These are phyloP conservation scores for Isoperla grammatica DNA, from an alignment of 2,888 invertebrate species.

Conservation along the genomic window DNA sequence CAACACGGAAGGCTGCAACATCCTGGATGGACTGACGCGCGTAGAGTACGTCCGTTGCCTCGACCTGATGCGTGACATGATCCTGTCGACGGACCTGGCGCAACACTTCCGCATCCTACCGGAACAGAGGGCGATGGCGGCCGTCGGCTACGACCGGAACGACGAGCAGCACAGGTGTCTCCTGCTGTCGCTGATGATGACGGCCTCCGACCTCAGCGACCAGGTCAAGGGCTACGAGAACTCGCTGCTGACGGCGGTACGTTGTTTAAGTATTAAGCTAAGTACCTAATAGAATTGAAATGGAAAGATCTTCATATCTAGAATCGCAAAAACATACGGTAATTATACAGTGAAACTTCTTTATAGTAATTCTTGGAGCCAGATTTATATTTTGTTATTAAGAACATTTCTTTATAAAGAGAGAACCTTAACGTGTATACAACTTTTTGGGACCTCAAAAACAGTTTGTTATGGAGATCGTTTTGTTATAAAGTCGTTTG, in stretches of 20 bases:
- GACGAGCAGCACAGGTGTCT: constrained; percentile 41
- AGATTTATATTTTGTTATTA: too few species aligned
- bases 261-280: neutral
- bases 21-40: constrained; percentile 63
- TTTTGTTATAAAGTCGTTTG: too few species aligned
- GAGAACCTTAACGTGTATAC: too few species aligned
- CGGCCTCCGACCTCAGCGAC: constrained; percentile 79
- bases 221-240: constrained; percentile 68
- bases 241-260: constrained; percentile 53
- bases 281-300: too few species aligned
- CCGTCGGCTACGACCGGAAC: constrained; percentile 23
- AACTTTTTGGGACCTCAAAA: too few species aligned
- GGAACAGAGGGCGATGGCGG: constrained; percentile 42
- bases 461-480: too few species aligned
- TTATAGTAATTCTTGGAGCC: too few species aligned
- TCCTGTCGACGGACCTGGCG: constrained; percentile 76
- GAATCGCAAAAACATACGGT: too few species aligned
- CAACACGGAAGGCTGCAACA: constrained; percentile 79
- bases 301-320: too few species aligned
- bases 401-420: too few species aligned
- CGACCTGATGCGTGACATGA: constrained; percentile 66
- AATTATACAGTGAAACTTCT: too few species aligned
- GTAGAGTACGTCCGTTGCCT: constrained; percentile 65
- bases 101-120: constrained; percentile 61
- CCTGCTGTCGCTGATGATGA: constrained; percentile 70